Base-by-base conservation (phyloP, 2,888 invertebrate species). In the Tholera decimalis region DNA sequence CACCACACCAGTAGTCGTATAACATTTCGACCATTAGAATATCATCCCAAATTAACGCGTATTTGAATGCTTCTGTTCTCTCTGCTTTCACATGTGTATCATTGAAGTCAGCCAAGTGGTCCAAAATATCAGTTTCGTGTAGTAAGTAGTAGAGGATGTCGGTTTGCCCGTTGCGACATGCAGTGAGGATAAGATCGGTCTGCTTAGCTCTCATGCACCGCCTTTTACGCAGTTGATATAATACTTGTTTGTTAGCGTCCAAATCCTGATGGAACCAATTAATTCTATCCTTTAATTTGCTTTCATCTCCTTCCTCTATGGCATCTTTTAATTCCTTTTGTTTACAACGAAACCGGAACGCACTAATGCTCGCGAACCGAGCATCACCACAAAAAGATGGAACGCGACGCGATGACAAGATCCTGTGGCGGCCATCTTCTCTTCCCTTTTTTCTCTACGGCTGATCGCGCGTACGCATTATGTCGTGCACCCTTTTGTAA, bases 1-100 rank as follows among this genome's bases (percentile, higher is more conserved):
- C 55, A 0, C 75, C 66, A 43, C 61, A 63, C 76, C 69, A 79
- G 33, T 68, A 67, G 43, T 76, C 60, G 43, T 79, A 79, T 3
- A 79, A 33, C 46, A 60, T 60, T 47, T 79, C 79, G 13, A 73
- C 47, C 39, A 79, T 58, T 22, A 24, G n/a, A 13, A 60, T 46
- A 22, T 41, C 26, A 24, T 62, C 13, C 0, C 46, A 41, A 20
- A n/a, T 2, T 8, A 79, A 46, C 8, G 73, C 69, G 0, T 53
- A n/a, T 18, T 43, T 28, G 20, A 79, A 56, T 7, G 70, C 79
- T 30, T 18, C 11, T 11, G n/a, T 51, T 49, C 47, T 56, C 2
- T 66, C 43, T 24, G 13, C 2, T 9, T 61, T 41, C 18, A 65
- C 64, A n/a, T 56, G 11, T 24, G 46, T 33, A 3, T 49, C 18